Conservation (phyloP, 1,140 invertebrate genomes). For the Cardiocondyla obscurior region DNA sequence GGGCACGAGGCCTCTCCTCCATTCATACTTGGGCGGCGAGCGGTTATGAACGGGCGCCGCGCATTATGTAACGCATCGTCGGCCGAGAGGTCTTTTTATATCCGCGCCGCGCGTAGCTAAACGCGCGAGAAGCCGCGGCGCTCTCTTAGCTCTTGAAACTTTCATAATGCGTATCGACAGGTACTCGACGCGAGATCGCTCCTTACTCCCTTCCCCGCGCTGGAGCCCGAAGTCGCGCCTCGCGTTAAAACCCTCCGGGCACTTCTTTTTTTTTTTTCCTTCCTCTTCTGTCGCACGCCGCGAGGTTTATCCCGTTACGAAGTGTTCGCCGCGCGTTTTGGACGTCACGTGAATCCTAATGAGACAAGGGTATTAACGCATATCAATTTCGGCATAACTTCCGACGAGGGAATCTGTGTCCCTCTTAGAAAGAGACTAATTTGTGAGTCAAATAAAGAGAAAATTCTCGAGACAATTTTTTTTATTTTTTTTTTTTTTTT, state of each 20-base stretch:
- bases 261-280: neutral
- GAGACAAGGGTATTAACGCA: neutral
- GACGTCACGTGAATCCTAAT: slow-evolving; percentile 27
- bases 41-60: slow-evolving; percentile 75
- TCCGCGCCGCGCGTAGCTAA: slow-evolving; percentile 59
- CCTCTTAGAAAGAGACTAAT: neutral
- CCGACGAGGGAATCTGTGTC: neutral
- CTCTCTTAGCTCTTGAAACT: slow-evolving; percentile 40
- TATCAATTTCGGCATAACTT: neutral
- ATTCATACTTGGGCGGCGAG: slow-evolving; percentile 76
- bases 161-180: slow-evolving; percentile 50
- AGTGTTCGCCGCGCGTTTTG: neutral
- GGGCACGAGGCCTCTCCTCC: slow-evolving; percentile 70
- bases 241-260: neutral
- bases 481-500: too few relatives aligned
- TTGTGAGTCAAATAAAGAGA: neutral
- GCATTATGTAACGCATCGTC: slow-evolving; percentile 77
- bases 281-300: neutral
- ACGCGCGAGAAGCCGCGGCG: slow-evolving; percentile 54
- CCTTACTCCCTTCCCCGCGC: neutral
- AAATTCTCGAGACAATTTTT: neutral
- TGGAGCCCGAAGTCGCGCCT: neutral
- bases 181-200: slow-evolving; percentile 28
- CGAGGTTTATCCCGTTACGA: neutral
- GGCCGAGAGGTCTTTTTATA: slow-evolving; percentile 74